Evolutionary conservation across 2,113 vertebrate species (phyloP), one percentile per base, ranked within the genome.

Genomic region (Neofelis nebulosa): DNA sequence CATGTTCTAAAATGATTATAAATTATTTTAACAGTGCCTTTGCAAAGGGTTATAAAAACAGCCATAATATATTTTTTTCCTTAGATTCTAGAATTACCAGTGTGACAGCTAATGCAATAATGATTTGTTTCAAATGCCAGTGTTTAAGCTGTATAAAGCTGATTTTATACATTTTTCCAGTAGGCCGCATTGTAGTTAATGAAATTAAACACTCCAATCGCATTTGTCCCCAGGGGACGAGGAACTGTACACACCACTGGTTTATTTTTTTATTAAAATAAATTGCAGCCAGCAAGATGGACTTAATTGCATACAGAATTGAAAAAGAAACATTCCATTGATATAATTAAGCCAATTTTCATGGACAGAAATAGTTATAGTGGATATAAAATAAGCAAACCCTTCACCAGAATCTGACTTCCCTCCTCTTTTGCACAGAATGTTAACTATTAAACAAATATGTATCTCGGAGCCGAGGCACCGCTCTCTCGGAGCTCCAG

Each of bases 181-280:
- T 99, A 99, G 99, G 98, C 99, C 98, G 98, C 99, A 99, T 99
- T 99, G 99, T 99, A 99, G 99, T 99, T 99, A 99, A 99, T 99
- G 99, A 99, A 99, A 99, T 99, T 99, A 99, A 99, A 99, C 99
- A 99, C 99, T 99, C 99, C 99, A 99, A 99, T 99, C 99, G 98
- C 98, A 98, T 99, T 99, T 98, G 98, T 99, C 99, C 99, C 99
- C 98, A 94, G 98, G 99, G 99, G 99, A 99, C 98, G 98, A 99
- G 98, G 99, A 99, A 99, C 99, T 99, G 99, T 99, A 99, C 99
- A 98, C 99, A 98, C 99, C 99, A 99, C 99, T 97, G 99, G 99
- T 99, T 99, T 99, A 99, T 99, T 99, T 99, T 99, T 99, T 99
- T 99, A 99, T 99, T 99, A 99, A 99, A 99, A 99, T 99, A 99